A percentile compares a stretch with the other conserved stretches of the same genome.
Conservation (phyloP, 2,113 vertebrate species). For the Engystomops pustulosus region DNA sequence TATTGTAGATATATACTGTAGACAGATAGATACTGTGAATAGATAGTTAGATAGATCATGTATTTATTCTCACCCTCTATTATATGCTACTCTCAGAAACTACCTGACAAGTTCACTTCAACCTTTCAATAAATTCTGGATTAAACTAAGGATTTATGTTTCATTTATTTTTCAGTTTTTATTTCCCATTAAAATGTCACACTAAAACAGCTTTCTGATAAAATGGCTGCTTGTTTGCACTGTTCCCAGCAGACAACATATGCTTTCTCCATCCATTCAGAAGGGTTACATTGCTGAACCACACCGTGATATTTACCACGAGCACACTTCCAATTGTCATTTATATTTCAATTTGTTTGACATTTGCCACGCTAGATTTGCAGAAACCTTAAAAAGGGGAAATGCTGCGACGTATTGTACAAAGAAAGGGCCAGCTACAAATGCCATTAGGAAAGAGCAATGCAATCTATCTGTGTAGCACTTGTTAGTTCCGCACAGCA, state of each 20-base stretch:
- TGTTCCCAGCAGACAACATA: conserved; percentile 20
- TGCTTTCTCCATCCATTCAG: conserved; percentile 1
- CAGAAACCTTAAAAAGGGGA: conserved; percentile 56
- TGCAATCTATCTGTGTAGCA: conserved; percentile 67
- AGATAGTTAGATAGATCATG: no score
- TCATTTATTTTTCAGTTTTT: not conserved
- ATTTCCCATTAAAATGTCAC: not conserved
- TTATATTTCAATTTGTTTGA: conserved; percentile 51
- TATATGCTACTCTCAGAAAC: no score
- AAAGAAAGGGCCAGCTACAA: conserved; percentile 62
- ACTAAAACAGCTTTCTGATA: not conserved
- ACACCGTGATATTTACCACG: conserved; percentile 43
- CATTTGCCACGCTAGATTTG: conserved; percentile 52
- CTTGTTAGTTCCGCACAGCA: conserved; percentile 67
- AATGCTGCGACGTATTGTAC: conserved; percentile 56
- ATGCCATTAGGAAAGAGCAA: conserved; percentile 51
- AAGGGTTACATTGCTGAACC: conserved; percentile 24
- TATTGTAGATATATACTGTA: no score
- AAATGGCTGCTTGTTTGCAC: conserved; percentile 5
- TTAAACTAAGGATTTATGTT: no score
- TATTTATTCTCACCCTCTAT: no score
- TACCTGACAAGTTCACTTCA: no score
- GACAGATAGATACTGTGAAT: no score
- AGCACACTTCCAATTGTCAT: conserved; percentile 51
- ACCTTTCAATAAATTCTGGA: no score